Conservation (phyloP, 2,113 vertebrate species). For the Neomonachus schauinslandi region DNA sequence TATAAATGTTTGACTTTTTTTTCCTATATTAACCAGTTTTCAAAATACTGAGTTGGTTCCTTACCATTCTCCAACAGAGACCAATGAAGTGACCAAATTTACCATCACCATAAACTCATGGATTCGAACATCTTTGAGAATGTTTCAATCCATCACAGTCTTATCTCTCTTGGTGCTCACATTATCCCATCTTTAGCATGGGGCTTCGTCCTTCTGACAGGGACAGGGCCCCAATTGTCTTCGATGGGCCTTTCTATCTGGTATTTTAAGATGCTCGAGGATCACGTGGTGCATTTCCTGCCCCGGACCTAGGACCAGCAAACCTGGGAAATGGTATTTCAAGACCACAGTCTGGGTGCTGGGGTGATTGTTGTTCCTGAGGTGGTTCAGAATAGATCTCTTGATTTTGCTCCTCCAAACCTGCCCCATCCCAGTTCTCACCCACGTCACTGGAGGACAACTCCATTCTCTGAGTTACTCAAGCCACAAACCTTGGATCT, state of each 20-base stretch:
- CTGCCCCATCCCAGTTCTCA: background rate
- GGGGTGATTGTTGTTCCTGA: background rate
- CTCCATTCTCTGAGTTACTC: background rate
- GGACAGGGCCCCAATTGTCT: background rate
- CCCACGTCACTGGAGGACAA: background rate
- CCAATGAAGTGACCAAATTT: slow-evolving; percentile 8
- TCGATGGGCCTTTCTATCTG: background rate
- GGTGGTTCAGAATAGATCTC: background rate
- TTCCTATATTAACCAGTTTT: background rate
- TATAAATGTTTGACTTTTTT: background rate
- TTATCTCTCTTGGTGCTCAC: background rate
- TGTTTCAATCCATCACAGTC: background rate
- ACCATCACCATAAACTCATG: background rate
- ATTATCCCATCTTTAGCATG: background rate
- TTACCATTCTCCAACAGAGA: background rate
- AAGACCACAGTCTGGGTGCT: background rate
- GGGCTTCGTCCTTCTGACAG: background rate
- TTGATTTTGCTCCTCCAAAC: background rate
- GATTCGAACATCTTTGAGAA: background rate
- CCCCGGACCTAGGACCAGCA: background rate
- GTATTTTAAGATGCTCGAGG: background rate
- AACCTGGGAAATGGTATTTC: background rate
- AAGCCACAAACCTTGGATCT: background rate
- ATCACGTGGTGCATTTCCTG: background rate
- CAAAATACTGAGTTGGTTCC: background rate